Conservation (phyloP, 2,113 vertebrate genomes). For the Arvicanthis niloticus region DNA sequence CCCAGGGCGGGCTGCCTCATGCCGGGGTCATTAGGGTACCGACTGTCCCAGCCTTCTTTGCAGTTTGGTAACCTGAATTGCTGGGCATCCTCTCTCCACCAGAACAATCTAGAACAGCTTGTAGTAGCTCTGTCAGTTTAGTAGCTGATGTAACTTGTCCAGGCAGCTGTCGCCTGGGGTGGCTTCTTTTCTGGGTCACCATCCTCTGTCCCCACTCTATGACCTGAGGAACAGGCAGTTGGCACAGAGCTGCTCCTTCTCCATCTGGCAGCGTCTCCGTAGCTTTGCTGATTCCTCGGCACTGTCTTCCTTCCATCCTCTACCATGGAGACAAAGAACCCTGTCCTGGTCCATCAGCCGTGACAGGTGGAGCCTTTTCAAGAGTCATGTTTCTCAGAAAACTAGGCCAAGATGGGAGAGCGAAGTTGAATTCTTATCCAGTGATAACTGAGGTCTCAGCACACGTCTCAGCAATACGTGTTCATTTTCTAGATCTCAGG, state of each 20-base stretch:
- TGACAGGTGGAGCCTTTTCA: conserved; percentile 49
- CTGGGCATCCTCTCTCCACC: background rate
- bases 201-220: background rate
- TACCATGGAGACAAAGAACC: fast-evolving
- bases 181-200: background rate
- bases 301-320: background rate
- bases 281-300: fast-evolving
- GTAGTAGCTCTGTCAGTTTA: background rate
- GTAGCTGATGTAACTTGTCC: background rate
- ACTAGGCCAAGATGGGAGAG: background rate
- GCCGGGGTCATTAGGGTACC: background rate
- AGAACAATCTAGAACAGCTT: background rate
- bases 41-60: background rate
- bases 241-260: background rate
- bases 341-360: background rate
- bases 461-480: background rate
- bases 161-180: background rate
- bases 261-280: fast-evolving
- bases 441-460: background rate
- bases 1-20: background rate
- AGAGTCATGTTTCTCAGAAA: conserved; percentile 43
- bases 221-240: background rate
- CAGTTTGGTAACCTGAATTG: conserved; percentile 8
- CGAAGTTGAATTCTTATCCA: background rate
- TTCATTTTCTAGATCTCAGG: background rate